Percentiles rank a stretch among this genome's conserved stretches.
Evolutionary conservation across 1,140 invertebrate genomes (phyloP).

Genomic region (Conopomorpha cramerella): DNA sequence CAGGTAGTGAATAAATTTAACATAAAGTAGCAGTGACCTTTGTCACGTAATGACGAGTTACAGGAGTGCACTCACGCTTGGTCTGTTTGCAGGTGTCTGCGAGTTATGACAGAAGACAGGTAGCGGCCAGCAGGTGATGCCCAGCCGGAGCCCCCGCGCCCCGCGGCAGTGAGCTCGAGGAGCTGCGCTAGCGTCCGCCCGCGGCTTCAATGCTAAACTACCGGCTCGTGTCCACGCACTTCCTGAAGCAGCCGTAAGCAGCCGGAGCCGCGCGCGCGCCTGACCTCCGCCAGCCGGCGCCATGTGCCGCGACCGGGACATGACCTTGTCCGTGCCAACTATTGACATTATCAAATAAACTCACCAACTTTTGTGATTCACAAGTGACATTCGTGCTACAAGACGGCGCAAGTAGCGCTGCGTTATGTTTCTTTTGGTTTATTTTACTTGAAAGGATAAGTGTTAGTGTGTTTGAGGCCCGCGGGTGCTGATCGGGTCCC

Average conservation of each 20-base stretch:
- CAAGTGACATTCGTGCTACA: slow-evolving; percentile 31
- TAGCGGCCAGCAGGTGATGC: too few species aligned
- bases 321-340: slow-evolving; percentile 65
- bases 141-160: too few species aligned
- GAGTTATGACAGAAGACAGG: too few species aligned
- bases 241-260: slow-evolving; percentile 83
- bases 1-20: too few species aligned
- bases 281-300: slow-evolving; percentile 14
- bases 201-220: slow-evolving; percentile 85
- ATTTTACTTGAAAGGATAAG: slow-evolving; percentile 55
- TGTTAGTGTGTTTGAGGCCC: slow-evolving; percentile 32
- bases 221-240: slow-evolving; percentile 84
- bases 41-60: too few species aligned
- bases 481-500: slow-evolving; percentile 23
- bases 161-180: too few species aligned
- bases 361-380: slow-evolving; percentile 14
- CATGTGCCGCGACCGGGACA: slow-evolving; percentile 80
- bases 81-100: too few species aligned
- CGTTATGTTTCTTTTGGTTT: slow-evolving; percentile 55
- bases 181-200: too few species aligned
- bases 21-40: too few species aligned
- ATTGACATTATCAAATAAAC: slow-evolving; percentile 43
- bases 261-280: slow-evolving; percentile 21
- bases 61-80: too few species aligned
- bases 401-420: slow-evolving; percentile 48